These are phyloP conservation scores for Bradypus variegatus DNA, from an alignment of 2,797 vertebrate species.

Conservation along the genomic window DNA sequence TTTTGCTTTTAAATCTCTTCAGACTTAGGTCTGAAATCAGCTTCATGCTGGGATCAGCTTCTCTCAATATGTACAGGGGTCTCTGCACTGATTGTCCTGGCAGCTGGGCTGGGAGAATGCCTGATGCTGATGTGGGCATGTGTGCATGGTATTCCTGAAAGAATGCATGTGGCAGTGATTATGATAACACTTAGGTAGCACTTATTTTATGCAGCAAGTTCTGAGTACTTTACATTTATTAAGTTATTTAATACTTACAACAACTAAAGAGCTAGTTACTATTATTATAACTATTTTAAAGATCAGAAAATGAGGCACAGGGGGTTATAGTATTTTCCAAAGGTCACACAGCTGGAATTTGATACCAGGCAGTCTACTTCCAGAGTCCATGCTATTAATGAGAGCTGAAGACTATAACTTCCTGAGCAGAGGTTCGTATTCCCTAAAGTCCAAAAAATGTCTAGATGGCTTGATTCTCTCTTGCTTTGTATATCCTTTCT, in stretches of 20 bases:
- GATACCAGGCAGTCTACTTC: not conserved
- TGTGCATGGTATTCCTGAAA: not conserved
- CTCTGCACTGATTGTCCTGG: not conserved
- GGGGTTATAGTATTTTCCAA: not conserved
- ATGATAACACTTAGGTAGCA: not conserved
- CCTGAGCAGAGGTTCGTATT: not conserved
- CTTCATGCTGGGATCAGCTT: slow-evolving; percentile 36
- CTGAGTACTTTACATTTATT: not conserved
- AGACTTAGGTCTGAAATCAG: not conserved
- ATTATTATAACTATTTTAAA: slow-evolving; percentile 19
- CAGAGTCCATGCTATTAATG: not conserved
- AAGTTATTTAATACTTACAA: slow-evolving; percentile 28
- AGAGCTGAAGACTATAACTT: not conserved
- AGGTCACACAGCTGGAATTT: not conserved
- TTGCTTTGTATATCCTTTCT: not conserved
- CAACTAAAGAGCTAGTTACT: not conserved
- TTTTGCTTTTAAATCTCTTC: not conserved
- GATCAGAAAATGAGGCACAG: not conserved
- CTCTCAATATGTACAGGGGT: slow-evolving; percentile 1
- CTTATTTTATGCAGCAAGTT: not conserved
- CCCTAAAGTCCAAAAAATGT: not conserved
- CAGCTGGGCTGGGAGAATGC: slow-evolving; percentile 4
- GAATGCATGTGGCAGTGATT: not conserved
- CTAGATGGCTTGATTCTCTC: not conserved
- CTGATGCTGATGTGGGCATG: not conserved